Evolutionary conservation across 1,140 invertebrate species (phyloP).

Genomic region (Bombus waltoni): DNA sequence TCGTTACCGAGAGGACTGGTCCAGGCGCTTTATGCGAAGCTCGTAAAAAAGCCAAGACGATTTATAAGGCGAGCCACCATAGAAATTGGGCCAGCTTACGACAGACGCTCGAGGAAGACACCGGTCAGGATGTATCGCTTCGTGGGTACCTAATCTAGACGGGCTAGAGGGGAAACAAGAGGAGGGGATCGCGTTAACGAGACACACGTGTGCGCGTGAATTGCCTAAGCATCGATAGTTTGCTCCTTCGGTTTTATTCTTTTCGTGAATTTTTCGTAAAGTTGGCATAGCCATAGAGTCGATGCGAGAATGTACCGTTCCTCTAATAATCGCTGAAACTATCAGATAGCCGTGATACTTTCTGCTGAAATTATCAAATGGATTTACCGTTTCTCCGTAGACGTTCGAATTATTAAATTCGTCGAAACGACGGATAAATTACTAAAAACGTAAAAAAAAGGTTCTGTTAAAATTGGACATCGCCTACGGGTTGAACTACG

Average conservation of each 20-base stretch:
- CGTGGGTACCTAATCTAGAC: neutral
- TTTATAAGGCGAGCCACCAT: slow-evolving; percentile 61
- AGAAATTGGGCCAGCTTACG: slow-evolving; percentile 66
- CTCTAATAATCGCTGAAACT: too few species aligned
- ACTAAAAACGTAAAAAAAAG: too few species aligned
- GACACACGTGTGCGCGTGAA: slow-evolving; percentile 10
- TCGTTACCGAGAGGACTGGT: slow-evolving; percentile 52
- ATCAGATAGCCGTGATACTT: too few species aligned
- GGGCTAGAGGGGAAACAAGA: neutral
- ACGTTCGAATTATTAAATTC: too few species aligned
- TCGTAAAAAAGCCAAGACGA: slow-evolving; percentile 62
- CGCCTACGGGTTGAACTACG: too few species aligned
- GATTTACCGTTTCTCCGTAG: too few species aligned
- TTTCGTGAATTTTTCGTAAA: slow-evolving; percentile 20
- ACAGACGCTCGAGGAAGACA: slow-evolving; percentile 45
- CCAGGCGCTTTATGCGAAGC: slow-evolving; percentile 53
- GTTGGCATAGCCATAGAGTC: neutral
- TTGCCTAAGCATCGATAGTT: slow-evolving; percentile 21
- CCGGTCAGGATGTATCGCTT: slow-evolving; percentile 5
- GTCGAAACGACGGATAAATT: too few species aligned
- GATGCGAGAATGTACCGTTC: too few species aligned
- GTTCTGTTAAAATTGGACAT: too few species aligned
- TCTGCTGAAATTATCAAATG: too few species aligned
- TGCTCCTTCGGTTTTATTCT: neutral
- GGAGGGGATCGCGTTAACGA: slow-evolving; percentile 26